phyloP scores from a whole-genome alignment of 1,140 invertebrate genomes.

The Macrotrachela quadricornifera region DNA sequence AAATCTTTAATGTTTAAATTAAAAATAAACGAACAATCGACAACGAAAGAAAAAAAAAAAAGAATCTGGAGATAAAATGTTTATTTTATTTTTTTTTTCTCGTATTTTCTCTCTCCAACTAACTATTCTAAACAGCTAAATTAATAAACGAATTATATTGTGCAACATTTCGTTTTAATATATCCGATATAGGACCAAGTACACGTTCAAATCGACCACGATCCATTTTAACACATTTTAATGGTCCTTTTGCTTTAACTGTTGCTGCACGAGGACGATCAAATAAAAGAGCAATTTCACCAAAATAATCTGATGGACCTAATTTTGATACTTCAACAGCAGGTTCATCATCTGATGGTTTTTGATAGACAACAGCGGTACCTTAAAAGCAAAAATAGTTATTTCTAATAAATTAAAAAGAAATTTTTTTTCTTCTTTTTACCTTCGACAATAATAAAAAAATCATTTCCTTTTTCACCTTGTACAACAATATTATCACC shows the following conservation, averaged over 20 bases:
- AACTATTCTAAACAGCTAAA: constrained; percentile 53
- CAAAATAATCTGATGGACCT: constrained; percentile 90
- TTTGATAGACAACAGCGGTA: constrained; percentile 73
- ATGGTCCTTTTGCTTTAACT: constrained; percentile 69
- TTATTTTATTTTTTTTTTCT: no score
- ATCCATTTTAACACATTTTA: constrained; percentile 96
- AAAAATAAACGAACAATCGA: no score
- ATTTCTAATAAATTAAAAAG: constrained; percentile 81
- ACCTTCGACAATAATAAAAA: constrained; percentile 86
- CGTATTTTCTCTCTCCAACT: no score
- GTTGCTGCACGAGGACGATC: constrained; percentile 89
- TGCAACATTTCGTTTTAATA: constrained; percentile 92
- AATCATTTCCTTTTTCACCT: constrained; percentile 92
- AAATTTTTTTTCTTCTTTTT: constrained; percentile 54
- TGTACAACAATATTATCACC: constrained; percentile 86
- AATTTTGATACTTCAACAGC: constrained; percentile 74
- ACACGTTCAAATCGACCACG: constrained; percentile 77
- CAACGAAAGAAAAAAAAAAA: no score
- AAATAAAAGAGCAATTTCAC: constrained; percentile 84
- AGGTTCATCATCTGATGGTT: constrained; percentile 58
- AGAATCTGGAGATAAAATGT: no score
- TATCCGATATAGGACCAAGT: constrained; percentile 85
- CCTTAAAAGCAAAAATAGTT: constrained; percentile 34
- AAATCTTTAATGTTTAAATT: no score
- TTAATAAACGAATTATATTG: constrained; percentile 98